Evolutionary conservation across 2,888 invertebrate species (phyloP).

Genomic region (Agonopterix alstromeriana): DNA sequence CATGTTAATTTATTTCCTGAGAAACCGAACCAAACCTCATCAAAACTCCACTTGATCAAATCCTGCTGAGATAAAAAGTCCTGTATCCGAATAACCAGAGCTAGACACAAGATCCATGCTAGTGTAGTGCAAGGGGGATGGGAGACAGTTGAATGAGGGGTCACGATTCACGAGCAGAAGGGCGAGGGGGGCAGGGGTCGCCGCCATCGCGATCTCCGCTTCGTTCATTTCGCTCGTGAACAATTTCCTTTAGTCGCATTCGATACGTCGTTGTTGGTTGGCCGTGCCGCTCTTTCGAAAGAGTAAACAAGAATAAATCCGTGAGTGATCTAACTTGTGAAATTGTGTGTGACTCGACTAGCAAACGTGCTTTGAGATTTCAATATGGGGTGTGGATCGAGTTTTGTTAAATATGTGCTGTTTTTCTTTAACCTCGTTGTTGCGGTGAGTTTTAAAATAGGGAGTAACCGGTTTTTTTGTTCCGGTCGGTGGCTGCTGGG

Average conservation of each 20-base stretch:
- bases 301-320: conserved; percentile 35
- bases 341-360: conserved; percentile 49
- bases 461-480: conserved; percentile 58
- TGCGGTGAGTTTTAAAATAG: conserved; percentile 81
- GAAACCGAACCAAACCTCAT: conserved; percentile 1
- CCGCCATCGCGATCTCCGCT: conserved; percentile 56
- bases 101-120: conserved; percentile 14
- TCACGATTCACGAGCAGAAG: conserved; percentile 36
- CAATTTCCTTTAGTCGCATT: conserved; percentile 58
- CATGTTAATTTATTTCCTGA: no score
- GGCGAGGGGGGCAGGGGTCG: conserved; percentile 32
- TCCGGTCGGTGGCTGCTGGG: conserved; percentile 47
- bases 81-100: conserved; percentile 11
- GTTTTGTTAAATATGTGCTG: conserved; percentile 87
- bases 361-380: conserved; percentile 26
- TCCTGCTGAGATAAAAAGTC: conserved; percentile 42
- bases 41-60: conserved; percentile 19
- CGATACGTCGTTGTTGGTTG: conserved; percentile 29
- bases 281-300: conserved; percentile 23
- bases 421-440: conserved; percentile 88
- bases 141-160: conserved; percentile 57
- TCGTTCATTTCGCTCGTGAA: conserved; percentile 12
- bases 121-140: conserved; percentile 38
- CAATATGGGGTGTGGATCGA: conserved; percentile 83
- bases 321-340: conserved; percentile 58